Conservation (phyloP, 2,113 vertebrate species). For the Pseudopodoces humilis region DNA sequence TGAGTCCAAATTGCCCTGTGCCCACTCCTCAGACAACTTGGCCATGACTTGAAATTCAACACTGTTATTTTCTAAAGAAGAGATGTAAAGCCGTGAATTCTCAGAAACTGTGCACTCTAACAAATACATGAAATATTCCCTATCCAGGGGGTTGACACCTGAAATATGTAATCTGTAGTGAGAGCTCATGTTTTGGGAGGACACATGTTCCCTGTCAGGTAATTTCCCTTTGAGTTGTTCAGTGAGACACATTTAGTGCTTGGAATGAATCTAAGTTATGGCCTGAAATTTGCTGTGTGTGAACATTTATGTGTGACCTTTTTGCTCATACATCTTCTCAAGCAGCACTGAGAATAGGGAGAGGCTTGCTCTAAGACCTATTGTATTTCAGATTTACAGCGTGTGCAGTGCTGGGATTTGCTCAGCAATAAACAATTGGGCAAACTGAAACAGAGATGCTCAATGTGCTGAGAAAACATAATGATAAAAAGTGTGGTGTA, state of each 20-base stretch:
- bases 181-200: background rate
- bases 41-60: background rate
- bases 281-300: background rate
- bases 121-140: background rate
- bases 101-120: background rate
- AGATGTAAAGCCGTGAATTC: background rate
- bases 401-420: background rate
- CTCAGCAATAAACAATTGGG: background rate
- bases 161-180: background rate
- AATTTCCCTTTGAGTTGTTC: background rate
- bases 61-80: background rate
- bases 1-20: background rate
- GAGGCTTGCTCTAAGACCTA: background rate
- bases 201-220: background rate
- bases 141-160: background rate
- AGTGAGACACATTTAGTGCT: background rate
- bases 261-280: background rate
- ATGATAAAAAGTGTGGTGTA: background rate
- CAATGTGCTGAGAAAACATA: background rate
- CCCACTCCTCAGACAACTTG: background rate
- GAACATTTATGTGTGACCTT: background rate
- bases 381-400: constrained; percentile 2
- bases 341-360: background rate
- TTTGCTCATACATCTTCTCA: background rate
- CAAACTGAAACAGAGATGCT: background rate